Base-by-base conservation (phyloP, 2,797 vertebrate species). In the Brachyalestes nurse region DNA sequence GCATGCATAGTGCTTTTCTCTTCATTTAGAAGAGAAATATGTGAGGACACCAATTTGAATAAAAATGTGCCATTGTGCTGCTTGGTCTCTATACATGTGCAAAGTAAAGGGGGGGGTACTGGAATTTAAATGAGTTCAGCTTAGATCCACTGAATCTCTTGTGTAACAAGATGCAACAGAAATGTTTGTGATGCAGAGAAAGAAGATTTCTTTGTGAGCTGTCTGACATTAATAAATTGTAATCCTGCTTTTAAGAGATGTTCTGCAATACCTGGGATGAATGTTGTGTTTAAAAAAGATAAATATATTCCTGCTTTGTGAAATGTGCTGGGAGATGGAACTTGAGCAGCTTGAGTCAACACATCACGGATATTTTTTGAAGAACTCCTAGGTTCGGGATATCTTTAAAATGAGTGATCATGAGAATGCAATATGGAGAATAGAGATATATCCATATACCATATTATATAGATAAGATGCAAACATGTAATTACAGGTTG, bases 1-100 rank as follows among this genome's bases (percentile, higher is more conserved):
- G 70, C 62, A 77, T 19, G 61, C 67, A 72, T 49, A 60, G 58
- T 66, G 34, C 3, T 28, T 42, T 73, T 78, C 79, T 57, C 23
- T 72, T 84, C 83, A 78, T 84, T 84, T 84, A 81, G 64, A 78
- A 81, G 75, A 84, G 83, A 81, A 84, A 84, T 81, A 79, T 69
- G 61, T 55, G 75, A 65, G 4, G 38, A 75, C 64, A 49, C 71
- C 81, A 75, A 84, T 84, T 81, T 81, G 75, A 84, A 84, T 81
- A 81, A 9, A 84, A 84, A 84, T 81, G 78, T 84, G 78, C 79
- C 65, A 71, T 60, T 81, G 75, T 84, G 83, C 57, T 21, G 64
- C 66, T 40, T 19, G 12, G 77, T 75, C 71, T 53, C 64, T 78
- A 40, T 74, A 78, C 78, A 57, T 65, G 49, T 75, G 23, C 49